Evolutionary conservation across 2,888 invertebrate genomes (phyloP), one percentile per base, ranked within the genome.

Genomic region (Oscheius onirici): DNA sequence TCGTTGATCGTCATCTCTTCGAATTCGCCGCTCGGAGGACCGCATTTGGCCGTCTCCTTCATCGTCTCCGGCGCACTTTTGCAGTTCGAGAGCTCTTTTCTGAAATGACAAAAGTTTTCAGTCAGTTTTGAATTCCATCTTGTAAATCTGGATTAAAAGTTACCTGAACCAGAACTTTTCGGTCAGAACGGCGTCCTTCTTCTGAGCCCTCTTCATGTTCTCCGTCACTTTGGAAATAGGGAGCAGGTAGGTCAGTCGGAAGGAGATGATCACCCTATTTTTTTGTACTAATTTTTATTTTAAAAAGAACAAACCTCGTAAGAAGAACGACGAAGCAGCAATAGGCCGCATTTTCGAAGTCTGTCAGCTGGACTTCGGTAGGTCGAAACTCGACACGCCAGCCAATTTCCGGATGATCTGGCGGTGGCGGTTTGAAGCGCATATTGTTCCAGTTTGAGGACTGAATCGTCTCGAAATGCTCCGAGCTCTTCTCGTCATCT

Each of bases 351-450:
- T 99, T 99, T 90, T 99, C 99, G 90, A 99, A 99, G 90, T 99
- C 97, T 0, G 99, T 97, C 82, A 99, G 91, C 89, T 99, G 99
- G 22, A 95, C 94, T 68, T 81, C 96, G 88, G 97, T 97, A 51
- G 99, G 97, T 34, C 99, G 92, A 90, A 99, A 99, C 90, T 99
- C 99, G 0, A 99, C 99, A 80, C 99, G 91, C 99, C 99, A 99
- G 44, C 99, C 99, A 86, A 99, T 99, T 61, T 94, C 91, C 10
- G 95, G 94, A 88, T 95, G 93, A 17, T 90, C 89, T 0, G 95
- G 94, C 26, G 96, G 95, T 52, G 97, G 97, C 40, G 97, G 97
- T 65, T 81, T 79, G 76, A 79, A 81, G 13, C 88, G 78, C 87
- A 87, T 87, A 66, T 87, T 87, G 84, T 85, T 85, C 87, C 87